Base-by-base conservation (phyloP, 2,888 invertebrate genomes). In the Caenorhabditis parvicauda region DNA sequence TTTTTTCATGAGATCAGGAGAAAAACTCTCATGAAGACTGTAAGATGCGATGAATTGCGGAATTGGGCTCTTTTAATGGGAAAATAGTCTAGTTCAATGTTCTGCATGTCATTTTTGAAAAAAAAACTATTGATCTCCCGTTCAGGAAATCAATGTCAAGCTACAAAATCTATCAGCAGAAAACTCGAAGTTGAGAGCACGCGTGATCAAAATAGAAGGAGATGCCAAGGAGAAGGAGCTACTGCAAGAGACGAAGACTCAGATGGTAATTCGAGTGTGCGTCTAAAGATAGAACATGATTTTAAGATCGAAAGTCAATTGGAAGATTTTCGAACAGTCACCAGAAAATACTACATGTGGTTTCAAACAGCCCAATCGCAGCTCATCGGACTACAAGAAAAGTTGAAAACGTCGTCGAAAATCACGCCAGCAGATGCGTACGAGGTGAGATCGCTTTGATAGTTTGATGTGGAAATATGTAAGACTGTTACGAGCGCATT, bases 301-400 rank as follows among this genome's bases (percentile, higher is more conserved):
- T 24, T 45, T 27, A 19, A 45, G 45, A 27, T 27, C 5, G 17
- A 27, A 3, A 27, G 27, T 12, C 25, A 25, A 12, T 17, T 47
- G 6, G 63, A 67, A 1, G 39, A 56, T 14, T 58, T 58, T 50
- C 19, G 43, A 12, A 17, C 37, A 0, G 44, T 60, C 19, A 64
- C 57, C 1, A 53, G 43, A 9, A 67, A 67, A 24, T 67, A 57
- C 42, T 64, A 60, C 25, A 52, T 41, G 1, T 67, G 67, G 67
- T 62, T 37, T 45, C 54, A 51, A 3, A 50, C 57, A 17, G 64
- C 64, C 0, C 53, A 46, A 17, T 28, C 50, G 14, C 67, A 67
- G 32, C 39, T 67, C 4, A 53, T 55, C 5, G 38, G 32, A 2
- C 43, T 63, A 2, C 39, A 55, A 17, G 12, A 7, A 2, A 47